phyloP scores from a whole-genome alignment of 2,113 vertebrate species.

The Carlito syrichta region DNA sequence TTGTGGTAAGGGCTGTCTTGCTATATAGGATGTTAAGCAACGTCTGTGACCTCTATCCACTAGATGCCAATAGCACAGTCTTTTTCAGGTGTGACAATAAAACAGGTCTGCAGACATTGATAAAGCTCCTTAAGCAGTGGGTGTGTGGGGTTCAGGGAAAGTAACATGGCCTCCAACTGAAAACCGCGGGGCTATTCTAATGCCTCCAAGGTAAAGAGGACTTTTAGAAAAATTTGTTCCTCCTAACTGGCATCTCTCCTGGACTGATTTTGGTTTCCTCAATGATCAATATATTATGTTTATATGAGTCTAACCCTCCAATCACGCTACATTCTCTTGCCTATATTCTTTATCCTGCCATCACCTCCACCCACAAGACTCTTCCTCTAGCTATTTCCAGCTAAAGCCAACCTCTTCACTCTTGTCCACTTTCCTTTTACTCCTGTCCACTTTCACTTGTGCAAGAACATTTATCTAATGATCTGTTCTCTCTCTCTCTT shows the following conservation, averaged over 20 bases:
- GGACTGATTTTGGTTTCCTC: background rate
- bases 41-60: background rate
- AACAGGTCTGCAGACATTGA: background rate
- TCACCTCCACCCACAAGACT: background rate
- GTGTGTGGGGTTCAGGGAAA: too few relatives aligned
- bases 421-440: background rate
- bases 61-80: background rate
- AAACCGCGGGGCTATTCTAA: background rate
- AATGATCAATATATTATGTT: background rate
- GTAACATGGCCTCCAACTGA: background rate
- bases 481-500: background rate
- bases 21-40: background rate
- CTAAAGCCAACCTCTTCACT: background rate
- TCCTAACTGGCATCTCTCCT: background rate
- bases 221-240: background rate
- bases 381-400: background rate
- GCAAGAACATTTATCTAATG: background rate
- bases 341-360: background rate
- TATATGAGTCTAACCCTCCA: background rate
- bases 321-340: background rate
- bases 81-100: background rate
- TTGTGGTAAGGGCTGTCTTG: fast-evolving
- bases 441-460: background rate
- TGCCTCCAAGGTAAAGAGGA: background rate
- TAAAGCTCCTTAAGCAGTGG: fast-evolving